Evolutionary conservation across 1,140 invertebrate species (phyloP).

Genomic region (Bombus vancouverensis): DNA sequence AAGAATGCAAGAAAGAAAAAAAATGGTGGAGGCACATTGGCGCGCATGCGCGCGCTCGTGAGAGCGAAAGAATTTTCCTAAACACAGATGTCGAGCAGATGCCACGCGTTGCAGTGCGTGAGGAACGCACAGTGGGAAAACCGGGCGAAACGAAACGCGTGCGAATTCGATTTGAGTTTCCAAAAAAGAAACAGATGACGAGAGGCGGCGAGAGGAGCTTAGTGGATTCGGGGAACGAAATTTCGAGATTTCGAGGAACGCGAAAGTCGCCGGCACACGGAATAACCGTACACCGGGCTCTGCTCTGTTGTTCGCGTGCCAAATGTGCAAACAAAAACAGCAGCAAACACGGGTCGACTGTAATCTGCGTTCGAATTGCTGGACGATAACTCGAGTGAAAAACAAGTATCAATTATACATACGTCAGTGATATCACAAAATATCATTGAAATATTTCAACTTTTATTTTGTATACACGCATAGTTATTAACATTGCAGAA

Average conservation of each 20-base stretch:
- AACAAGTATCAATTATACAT: not conserved
- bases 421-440: not conserved
- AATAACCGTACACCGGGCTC: conserved; percentile 37
- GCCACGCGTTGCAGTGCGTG: conserved; percentile 43
- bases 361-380: not conserved
- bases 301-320: conserved; percentile 47
- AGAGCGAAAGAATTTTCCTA: conserved; percentile 70
- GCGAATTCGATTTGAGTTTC: not conserved
- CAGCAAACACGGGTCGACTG: conserved; percentile 9
- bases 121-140: conserved; percentile 14
- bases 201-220: not conserved
- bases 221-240: conserved; percentile 54
- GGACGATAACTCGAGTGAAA: not conserved
- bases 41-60: not conserved
- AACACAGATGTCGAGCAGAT: conserved; percentile 77
- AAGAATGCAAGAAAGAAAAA: conserved; percentile 37
- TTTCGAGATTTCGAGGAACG: conserved; percentile 63
- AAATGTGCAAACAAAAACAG: conserved; percentile 54
- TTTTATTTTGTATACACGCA: not conserved
- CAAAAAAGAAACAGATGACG: conserved; percentile 9
- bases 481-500: not conserved
- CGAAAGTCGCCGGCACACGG: conserved; percentile 39
- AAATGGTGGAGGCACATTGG: conserved; percentile 10
- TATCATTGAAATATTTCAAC: not conserved
- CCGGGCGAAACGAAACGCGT: not conserved